Conservation (phyloP, 2,797 vertebrate genomes). For the Carapus acus region DNA sequence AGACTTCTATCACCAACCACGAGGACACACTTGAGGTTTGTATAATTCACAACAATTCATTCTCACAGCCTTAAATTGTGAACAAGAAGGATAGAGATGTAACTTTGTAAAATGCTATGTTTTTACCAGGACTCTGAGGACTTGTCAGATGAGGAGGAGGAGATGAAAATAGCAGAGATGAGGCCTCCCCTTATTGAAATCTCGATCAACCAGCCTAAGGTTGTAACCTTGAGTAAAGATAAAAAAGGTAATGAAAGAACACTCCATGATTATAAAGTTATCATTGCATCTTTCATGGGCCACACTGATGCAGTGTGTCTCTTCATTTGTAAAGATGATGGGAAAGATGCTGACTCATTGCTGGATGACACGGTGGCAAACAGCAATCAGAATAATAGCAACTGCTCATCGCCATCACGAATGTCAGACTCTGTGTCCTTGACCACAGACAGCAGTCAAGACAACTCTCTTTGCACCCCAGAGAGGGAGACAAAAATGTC, state of each 20-base stretch:
- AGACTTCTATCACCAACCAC: constrained; percentile 76
- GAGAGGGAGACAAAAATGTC: constrained; percentile 81
- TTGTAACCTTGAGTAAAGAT: constrained; percentile 90
- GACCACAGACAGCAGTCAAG: constrained; percentile 96
- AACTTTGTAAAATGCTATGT: neutral
- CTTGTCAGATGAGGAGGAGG: constrained; percentile 92
- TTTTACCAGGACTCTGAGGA: constrained; percentile 88
- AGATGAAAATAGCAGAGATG: constrained; percentile 98
- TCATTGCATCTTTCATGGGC: too few relatives aligned
- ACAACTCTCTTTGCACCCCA: constrained; percentile 90
- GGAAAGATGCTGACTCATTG: constrained; percentile 87
- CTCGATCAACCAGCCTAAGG: constrained; percentile 96
- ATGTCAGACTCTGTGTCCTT: constrained; percentile 98
- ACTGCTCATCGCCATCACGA: constrained; percentile 97
- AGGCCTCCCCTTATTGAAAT: constrained; percentile 94
- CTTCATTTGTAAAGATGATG: constrained; percentile 72
- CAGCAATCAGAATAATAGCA: constrained; percentile 99
- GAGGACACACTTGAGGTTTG: constrained; percentile 88
- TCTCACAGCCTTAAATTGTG: neutral
- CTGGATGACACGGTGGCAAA: constrained; percentile 93
- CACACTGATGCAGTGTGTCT: neutral
- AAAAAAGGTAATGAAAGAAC: constrained; percentile 82
- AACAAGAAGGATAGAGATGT: neutral
- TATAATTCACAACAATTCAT: neutral
- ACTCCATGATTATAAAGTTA: too few relatives aligned